Evolutionary conservation across 2,888 invertebrate genomes (phyloP).

Genomic region (Dione vanillae): DNA sequence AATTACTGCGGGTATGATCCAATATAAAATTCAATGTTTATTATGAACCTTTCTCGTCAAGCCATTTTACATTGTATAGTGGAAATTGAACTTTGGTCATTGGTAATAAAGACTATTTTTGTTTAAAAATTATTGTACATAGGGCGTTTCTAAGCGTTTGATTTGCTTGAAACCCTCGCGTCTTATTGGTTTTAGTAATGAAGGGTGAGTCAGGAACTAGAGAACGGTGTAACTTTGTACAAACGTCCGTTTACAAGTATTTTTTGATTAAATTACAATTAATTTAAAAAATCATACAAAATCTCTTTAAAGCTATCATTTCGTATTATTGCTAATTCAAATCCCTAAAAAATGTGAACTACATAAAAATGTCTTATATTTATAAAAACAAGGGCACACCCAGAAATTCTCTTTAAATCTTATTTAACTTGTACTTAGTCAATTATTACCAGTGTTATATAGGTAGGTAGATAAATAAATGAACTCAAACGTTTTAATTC

Average conservation of each 20-base stretch:
- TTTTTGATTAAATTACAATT: constrained; percentile 12
- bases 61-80: constrained; percentile 49
- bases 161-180: constrained; percentile 69
- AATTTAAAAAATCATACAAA: not conserved
- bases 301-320: too few species aligned
- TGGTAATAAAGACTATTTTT: constrained; percentile 52
- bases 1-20: constrained; percentile 48
- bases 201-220: constrained; percentile 71
- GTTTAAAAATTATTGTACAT: constrained; percentile 51
- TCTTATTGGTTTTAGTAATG: constrained; percentile 79
- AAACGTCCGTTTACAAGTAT: constrained; percentile 53
- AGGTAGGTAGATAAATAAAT: too few species aligned
- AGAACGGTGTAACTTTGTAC: constrained; percentile 69
- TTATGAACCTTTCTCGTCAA: constrained; percentile 63
- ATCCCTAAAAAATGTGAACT: too few species aligned
- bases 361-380: too few species aligned
- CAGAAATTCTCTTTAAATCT: too few species aligned
- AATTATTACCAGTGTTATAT: too few species aligned
- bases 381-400: too few species aligned
- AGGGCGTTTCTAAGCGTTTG: constrained; percentile 67
- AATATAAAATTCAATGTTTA: constrained; percentile 64
- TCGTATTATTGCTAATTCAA: too few species aligned
- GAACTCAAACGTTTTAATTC: too few species aligned
- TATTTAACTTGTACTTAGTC: too few species aligned
- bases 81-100: constrained; percentile 45